Evolutionary conservation across 64 coral and sea anemone genomes (phyloP), one percentile per base, ranked within the genome.

Genomic region (Trachythela sp.): DNA sequence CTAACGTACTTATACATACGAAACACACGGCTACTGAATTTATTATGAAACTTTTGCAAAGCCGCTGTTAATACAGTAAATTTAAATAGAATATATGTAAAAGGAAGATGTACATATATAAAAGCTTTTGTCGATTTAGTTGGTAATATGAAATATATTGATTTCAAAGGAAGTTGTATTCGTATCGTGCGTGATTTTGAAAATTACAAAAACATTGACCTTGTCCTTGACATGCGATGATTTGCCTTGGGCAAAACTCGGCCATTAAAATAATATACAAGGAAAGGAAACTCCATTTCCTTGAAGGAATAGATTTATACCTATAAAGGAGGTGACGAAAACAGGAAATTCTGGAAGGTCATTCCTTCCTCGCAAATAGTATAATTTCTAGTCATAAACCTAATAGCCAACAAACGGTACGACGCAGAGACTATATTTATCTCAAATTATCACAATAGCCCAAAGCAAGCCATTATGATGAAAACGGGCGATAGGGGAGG

Each of bases 141-240:
- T 64, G 20, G 56, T 64, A 64, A 64, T 64, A 64, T 64, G 56
- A 27, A 64, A 64, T 64, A 64, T 64, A 64, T 64, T 64, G 56
- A 64, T 64, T 64, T n/a, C 49, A n/a, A 27, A 64, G 56, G 56
- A 64, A 64, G 56, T 64, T 64, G 56, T 64, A 64, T 64, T 64
- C 56, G 56, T 45, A 45, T 45, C 42, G 11, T 64, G 56, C 56
- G 17, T 64, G 24, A 6, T 64, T 27, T 20, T 64, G 56, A 24
- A 64, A 9, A 59, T n/a, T n/a, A 59, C 6, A 64, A 64, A 64
- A 59, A 59, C 54, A 1, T 64, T 64, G 56, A 64, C 20, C 56
- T 64, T 64, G 26, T 15, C 22, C 49, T 52, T 20, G 49, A 11
- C 49, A 15, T 20, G 49, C 13, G 49, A 20, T 1, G 26, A 24